A percentile compares a stretch with the other conserved stretches of the same genome.
These are phyloP conservation scores for Hexactinellida sp. DNA, from an alignment of 37 sponge, comb jelly and placozoan genomes.

Conservation along the genomic window DNA sequence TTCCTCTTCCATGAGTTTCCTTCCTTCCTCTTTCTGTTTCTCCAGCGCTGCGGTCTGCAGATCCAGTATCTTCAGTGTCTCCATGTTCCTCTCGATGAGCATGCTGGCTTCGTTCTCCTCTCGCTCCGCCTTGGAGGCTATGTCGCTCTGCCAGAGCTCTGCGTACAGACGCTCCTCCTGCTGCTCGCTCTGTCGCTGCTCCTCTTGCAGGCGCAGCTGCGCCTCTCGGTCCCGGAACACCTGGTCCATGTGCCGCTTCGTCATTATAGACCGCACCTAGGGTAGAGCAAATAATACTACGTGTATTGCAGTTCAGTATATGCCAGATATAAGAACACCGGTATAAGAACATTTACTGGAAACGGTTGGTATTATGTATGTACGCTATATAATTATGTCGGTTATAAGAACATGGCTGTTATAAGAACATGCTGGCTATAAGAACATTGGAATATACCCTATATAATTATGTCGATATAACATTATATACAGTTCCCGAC, in stretches of 20 bases:
- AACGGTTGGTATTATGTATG: too few relatives aligned
- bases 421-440: too few relatives aligned
- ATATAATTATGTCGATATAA: too few relatives aligned
- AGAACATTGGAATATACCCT: too few relatives aligned
- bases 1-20: slow-evolving; percentile 66
- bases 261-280: slow-evolving; percentile 23
- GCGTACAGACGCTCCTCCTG: slow-evolving; percentile 86
- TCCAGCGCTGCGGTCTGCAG: slow-evolving; percentile 71
- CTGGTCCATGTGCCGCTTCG: slow-evolving; percentile 48
- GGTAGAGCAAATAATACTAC: background rate
- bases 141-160: slow-evolving; percentile 78
- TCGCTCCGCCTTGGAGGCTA: slow-evolving; percentile 56
- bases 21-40: slow-evolving; percentile 47
- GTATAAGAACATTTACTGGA: too few relatives aligned
- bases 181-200: slow-evolving; percentile 33
- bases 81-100: slow-evolving; percentile 74
- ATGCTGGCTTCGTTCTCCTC: slow-evolving; percentile 83
- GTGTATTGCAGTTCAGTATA: background rate
- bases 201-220: slow-evolving; percentile 59
- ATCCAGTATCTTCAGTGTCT: slow-evolving; percentile 65
- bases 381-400: too few relatives aligned
- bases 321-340: too few relatives aligned
- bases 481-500: too few relatives aligned
- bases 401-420: too few relatives aligned
- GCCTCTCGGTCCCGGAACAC: slow-evolving; percentile 64